Evolutionary conservation across 2,113 vertebrate genomes (phyloP).

Genomic region (Verasper variegatus): DNA sequence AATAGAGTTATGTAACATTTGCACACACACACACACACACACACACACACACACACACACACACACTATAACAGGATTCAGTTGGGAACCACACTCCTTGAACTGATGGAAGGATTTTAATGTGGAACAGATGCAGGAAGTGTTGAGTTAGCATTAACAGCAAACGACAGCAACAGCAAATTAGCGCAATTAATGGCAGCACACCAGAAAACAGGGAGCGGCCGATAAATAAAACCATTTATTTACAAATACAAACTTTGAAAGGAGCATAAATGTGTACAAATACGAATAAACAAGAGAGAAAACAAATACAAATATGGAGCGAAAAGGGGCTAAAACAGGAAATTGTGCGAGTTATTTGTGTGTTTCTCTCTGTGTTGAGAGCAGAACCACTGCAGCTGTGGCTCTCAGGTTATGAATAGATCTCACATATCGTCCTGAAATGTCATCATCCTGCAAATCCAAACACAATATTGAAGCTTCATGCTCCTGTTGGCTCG

Average conservation of each 20-base stretch:
- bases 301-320: too few relatives aligned
- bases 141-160: constrained; percentile 34
- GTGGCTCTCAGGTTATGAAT: neutral
- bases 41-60: neutral
- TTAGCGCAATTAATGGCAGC: constrained; percentile 5
- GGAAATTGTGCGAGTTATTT: too few relatives aligned
- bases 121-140: constrained; percentile 37
- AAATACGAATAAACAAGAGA: too few relatives aligned
- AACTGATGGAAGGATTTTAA: constrained; percentile 18
- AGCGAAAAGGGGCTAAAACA: too few relatives aligned
- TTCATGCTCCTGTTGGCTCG: neutral
- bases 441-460: constrained; percentile 43
- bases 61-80: constrained; percentile 6
- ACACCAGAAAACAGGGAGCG: neutral
- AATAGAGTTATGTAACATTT: neutral
- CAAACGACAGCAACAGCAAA: constrained; percentile 23
- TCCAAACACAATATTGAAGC: constrained; percentile 28
- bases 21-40: neutral
- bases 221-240: neutral
- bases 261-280: too few relatives aligned
- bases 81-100: constrained; percentile 8
- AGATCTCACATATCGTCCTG: neutral
- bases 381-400: too few relatives aligned
- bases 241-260: neutral
- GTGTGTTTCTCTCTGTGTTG: too few relatives aligned